These are phyloP conservation scores for Perodicticus potto DNA, from an alignment of 2,797 vertebrate genomes.

Conservation along the genomic window DNA sequence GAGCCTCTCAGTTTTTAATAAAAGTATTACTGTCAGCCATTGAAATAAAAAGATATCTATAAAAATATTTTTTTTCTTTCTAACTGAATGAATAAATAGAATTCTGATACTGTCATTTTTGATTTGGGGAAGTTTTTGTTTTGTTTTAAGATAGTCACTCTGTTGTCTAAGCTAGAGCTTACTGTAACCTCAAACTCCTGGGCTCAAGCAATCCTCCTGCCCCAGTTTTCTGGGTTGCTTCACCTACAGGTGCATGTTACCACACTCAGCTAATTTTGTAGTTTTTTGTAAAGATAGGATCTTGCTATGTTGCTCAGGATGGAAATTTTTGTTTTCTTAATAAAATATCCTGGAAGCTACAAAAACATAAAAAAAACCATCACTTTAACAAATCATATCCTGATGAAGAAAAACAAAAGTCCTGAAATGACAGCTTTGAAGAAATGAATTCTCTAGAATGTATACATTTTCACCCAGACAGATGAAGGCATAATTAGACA, in stretches of 20 bases:
- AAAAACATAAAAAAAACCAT: conserved; percentile 44
- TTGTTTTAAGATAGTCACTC: neutral
- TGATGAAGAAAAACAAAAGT: neutral
- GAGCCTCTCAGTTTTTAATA: neutral
- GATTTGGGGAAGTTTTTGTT: neutral
- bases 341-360: conserved; percentile 3
- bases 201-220: neutral
- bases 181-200: neutral
- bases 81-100: conserved; percentile 25
- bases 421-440: conserved; percentile 40
- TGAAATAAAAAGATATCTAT: conserved; percentile 35
- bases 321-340: neutral
- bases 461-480: neutral
- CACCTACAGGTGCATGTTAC: neutral
- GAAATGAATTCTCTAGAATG: too few species aligned
- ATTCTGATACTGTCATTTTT: conserved; percentile 44
- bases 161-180: neutral
- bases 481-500: neutral
- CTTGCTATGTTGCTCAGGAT: too few species aligned
- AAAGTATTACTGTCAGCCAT: neutral
- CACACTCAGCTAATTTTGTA: neutral
- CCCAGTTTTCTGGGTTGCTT: neutral
- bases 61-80: conserved; percentile 41
- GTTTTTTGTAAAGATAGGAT: neutral
- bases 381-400: conserved; percentile 37